Conservation (phyloP, 2,113 vertebrate genomes). For the Eulacestoma nigropectus region DNA sequence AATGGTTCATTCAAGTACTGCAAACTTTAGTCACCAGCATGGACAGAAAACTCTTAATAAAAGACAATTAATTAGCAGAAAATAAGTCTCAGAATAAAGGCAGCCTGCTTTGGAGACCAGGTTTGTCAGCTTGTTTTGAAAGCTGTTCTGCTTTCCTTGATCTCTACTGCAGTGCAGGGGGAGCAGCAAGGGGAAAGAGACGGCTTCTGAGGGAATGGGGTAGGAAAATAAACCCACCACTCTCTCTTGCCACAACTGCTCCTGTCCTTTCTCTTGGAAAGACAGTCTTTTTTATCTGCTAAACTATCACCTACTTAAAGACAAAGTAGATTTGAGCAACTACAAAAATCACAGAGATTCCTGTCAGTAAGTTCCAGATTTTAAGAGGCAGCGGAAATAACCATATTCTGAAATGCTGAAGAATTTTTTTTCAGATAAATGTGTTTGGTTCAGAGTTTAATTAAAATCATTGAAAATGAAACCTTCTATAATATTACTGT, state of each 20-base stretch:
- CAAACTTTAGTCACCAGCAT: not conserved
- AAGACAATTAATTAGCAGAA: not conserved
- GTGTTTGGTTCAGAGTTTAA: not conserved
- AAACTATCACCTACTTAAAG: not conserved
- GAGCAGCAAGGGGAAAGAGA: not conserved
- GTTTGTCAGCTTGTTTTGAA: not conserved
- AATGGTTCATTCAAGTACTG: not conserved
- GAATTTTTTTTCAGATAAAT: not conserved
- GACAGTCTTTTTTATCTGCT: not conserved
- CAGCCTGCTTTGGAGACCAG: not conserved
- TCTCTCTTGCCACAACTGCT: not conserved
- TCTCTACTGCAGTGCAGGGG: not conserved
- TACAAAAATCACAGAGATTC: not conserved
- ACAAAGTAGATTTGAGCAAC: not conserved
- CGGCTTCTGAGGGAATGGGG: accelerated
- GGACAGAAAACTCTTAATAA: not conserved
- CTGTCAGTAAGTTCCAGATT: not conserved
- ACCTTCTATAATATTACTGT: not conserved
- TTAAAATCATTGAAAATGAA: not conserved
- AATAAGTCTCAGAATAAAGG: not conserved
- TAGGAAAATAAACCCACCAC: not conserved
- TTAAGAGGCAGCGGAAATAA: not conserved
- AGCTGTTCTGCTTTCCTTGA: not conserved
- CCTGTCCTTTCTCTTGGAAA: not conserved
- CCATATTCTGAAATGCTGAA: not conserved